These are phyloP conservation scores for Electrona antarctica DNA, from an alignment of 2,113 vertebrate genomes.

Conservation along the genomic window DNA sequence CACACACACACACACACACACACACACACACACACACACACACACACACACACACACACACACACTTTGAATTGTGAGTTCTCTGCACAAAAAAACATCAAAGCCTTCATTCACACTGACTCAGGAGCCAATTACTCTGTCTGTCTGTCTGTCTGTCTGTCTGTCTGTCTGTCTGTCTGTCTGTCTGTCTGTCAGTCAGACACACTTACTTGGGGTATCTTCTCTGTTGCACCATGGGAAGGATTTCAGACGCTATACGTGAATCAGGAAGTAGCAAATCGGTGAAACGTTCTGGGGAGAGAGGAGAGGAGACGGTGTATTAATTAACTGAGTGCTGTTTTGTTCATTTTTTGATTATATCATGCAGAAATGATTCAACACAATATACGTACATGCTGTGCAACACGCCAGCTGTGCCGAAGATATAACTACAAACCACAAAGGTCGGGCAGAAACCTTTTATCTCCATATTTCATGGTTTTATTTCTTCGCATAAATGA, in stretches of 20 bases:
- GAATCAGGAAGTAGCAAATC: conserved; percentile 85
- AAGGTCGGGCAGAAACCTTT: too few species aligned
- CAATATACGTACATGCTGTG: too few species aligned
- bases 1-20: neutral
- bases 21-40: conserved; percentile 3
- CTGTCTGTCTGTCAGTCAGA: neutral
- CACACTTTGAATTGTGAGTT: conserved; percentile 26
- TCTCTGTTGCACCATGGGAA: conserved; percentile 90
- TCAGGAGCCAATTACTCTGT: neutral
- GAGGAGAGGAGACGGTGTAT: conserved; percentile 6
- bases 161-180: neutral
- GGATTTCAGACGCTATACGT: conserved; percentile 82
- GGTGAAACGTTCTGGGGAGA: conserved; percentile 86
- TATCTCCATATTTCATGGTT: too few species aligned
- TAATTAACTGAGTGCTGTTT: too few species aligned
- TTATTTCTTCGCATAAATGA: too few species aligned
- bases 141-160: neutral
- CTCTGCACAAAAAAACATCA: neutral
- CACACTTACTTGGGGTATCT: conserved; percentile 89
- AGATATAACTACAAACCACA: too few species aligned
- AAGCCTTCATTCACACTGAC: neutral
- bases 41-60: conserved; percentile 40
- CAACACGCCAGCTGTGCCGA: too few species aligned
- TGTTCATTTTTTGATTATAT: too few species aligned
- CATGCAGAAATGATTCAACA: too few species aligned